Conservation (phyloP, 1,140 invertebrate species). For the Glossosoma conforme region DNA sequence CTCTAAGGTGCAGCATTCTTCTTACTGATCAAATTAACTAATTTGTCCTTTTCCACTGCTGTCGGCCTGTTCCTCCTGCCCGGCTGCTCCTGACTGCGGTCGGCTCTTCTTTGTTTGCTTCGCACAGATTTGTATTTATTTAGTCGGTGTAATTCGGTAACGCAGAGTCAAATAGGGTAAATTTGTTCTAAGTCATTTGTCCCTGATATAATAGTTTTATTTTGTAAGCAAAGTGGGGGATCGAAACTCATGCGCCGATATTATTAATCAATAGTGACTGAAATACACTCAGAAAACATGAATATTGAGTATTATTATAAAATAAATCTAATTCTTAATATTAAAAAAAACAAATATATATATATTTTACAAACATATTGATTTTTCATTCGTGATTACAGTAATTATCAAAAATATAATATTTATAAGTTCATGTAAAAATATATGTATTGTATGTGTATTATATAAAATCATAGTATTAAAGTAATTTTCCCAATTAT, state of each 20-base stretch:
- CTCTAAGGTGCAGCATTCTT: no score
- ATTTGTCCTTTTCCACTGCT: slow-evolving; percentile 23
- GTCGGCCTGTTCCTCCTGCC: background rate
- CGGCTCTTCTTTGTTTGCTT: no score
- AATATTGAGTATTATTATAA: no score
- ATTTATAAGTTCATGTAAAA: no score
- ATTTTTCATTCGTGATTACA: no score
- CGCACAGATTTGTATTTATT: slow-evolving; percentile 22
- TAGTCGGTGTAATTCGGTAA: slow-evolving; percentile 21
- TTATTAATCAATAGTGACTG: background rate
- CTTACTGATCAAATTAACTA: slow-evolving; percentile 29
- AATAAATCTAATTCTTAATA: background rate
- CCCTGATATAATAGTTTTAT: slow-evolving; percentile 28
- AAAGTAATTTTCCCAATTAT: no score
- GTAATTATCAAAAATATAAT: no score
- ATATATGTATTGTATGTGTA: no score
- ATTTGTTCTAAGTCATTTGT: slow-evolving; percentile 33
- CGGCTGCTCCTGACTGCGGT: no score
- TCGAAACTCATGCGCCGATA: slow-evolving; percentile 11
- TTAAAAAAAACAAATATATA: background rate
- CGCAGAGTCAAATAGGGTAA: slow-evolving; percentile 26
- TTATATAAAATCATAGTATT: no score
- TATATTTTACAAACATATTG: no score
- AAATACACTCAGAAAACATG: no score
- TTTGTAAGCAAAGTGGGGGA: slow-evolving; percentile 12